Evolutionary conservation across 2,113 vertebrate genomes (phyloP), one percentile per base, ranked within the genome.

Genomic region (Pogonocichla stellata): DNA sequence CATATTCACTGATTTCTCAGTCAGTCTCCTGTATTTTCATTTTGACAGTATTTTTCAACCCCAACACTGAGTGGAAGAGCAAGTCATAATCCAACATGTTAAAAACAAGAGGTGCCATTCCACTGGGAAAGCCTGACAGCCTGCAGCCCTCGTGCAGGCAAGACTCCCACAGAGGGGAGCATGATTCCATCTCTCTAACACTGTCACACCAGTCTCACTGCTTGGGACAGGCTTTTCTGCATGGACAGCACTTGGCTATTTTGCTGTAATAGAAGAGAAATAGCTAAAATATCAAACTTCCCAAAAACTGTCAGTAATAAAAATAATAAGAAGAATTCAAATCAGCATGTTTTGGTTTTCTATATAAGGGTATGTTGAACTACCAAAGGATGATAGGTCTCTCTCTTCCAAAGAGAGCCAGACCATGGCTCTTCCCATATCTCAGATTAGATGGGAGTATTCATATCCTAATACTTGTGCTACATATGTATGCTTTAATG

Each of bases 121-220:
- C n/a, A 9, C 0, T 2, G 17, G 50, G 67, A 33, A 53, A 67
- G 58, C 50, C 47, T 12, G 29, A 36, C 36, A 80, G 40, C 34
- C 50, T 48, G 42, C 70, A 54, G 71, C 79, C 51, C 47, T 56
- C 4, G 0, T 2, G 5, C 45, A 33, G 54, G 57, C 36, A 65
- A 33, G 60, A 50, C 57, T 67, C 36, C 64, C 77, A 48, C 4
- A 1, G 38, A 66, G 18, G 17, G 23, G 8, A 25, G 17, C 5
- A 12, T 22, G 29, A 38, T 1, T 10, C 12, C 13, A 1, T 5
- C 26, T 40, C 42, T 29, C 43, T 12, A 31, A 29, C 10, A 10
- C 40, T n/a, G 50, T 62, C 7, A 0, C 61, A 33, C 10, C 2
- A 2, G 34, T 17, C 74, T 70, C 10, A 24, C 51, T 62, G 0